phyloP scores from a whole-genome alignment of 2,888 invertebrate genomes.

The Endotricha flammealis region DNA sequence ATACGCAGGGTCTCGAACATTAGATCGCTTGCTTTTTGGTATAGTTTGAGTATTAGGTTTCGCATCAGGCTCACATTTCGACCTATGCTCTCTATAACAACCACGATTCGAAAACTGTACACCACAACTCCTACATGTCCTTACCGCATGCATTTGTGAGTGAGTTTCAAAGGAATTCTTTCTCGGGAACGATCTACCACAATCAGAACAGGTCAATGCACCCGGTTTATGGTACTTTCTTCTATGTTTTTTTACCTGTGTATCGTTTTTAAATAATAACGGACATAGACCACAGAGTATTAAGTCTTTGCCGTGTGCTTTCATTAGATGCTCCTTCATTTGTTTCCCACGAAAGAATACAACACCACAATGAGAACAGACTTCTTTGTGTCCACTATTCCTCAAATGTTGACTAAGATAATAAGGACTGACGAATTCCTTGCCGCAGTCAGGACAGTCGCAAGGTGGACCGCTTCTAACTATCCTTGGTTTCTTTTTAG shows the following conservation, averaged over 20 bases:
- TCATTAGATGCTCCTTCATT: constrained; percentile 44
- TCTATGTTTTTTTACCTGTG: constrained; percentile 37
- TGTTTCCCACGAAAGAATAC: constrained; percentile 41
- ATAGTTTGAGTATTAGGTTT: constrained; percentile 44
- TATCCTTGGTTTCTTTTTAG: constrained; percentile 20
- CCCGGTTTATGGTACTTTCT: constrained; percentile 44
- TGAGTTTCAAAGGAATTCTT: constrained; percentile 49
- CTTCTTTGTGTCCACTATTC: constrained; percentile 62
- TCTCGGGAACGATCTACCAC: constrained; percentile 52
- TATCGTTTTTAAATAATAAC: constrained; percentile 32
- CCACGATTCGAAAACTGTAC: constrained; percentile 57
- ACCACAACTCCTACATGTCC: constrained; percentile 55
- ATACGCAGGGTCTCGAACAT: constrained; percentile 57
- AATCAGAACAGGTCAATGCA: constrained; percentile 47
- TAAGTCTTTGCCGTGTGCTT: constrained; percentile 36
- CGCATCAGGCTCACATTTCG: constrained; percentile 58
- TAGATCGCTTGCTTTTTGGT: constrained; percentile 46
- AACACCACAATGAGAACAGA: constrained; percentile 48
- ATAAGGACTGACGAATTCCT: constrained; percentile 49
- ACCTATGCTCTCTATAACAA: constrained; percentile 60
- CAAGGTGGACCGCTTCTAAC: constrained; percentile 44
- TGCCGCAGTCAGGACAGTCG: constrained; percentile 54
- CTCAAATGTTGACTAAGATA: constrained; percentile 51
- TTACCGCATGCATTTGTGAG: constrained; percentile 58
- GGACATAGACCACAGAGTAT: constrained; percentile 52